These are phyloP conservation scores for Hyppa rectilinea DNA, from an alignment of 2,888 invertebrate species.

Conservation along the genomic window DNA sequence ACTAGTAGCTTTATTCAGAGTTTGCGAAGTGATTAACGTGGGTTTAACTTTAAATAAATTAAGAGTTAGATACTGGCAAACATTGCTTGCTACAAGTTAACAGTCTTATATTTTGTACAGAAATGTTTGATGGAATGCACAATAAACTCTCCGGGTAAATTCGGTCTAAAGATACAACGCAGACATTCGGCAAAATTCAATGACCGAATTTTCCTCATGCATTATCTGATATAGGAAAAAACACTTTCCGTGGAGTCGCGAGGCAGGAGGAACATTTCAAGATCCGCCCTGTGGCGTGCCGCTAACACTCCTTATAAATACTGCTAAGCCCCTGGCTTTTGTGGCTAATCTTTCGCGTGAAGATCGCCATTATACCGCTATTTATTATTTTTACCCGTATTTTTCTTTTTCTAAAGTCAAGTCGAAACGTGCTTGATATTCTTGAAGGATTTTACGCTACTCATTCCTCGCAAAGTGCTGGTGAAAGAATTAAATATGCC, in stretches of 20 bases:
- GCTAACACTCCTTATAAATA: conserved; percentile 89
- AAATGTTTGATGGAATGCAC: conserved; percentile 7
- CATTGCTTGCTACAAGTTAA: conserved; percentile 1
- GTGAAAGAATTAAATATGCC: conserved; percentile 84
- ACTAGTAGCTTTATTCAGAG: conserved; percentile 42
- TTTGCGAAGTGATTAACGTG: conserved; percentile 32
- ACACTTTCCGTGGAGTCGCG: conserved; percentile 67
- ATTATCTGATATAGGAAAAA: conserved; percentile 62
- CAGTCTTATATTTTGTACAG: not conserved
- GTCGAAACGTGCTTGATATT: conserved; percentile 83
- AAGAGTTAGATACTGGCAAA: not conserved
- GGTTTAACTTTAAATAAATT: conserved; percentile 8
- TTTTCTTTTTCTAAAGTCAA: conserved; percentile 87
- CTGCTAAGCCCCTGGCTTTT: conserved; percentile 89
- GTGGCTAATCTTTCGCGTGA: conserved; percentile 90
- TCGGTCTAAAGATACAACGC: conserved; percentile 33
- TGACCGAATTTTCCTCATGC: conserved; percentile 54
- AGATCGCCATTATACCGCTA: conserved; percentile 89
- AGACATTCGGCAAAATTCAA: conserved; percentile 52
- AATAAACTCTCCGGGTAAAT: conserved; percentile 18
- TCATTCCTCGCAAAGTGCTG: conserved; percentile 75
- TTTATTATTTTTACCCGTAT: conserved; percentile 88
- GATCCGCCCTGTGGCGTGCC: conserved; percentile 82
- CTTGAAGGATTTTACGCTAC: conserved; percentile 77
- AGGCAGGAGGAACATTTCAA: conserved; percentile 70